Base-by-base conservation (phyloP, 2,888 invertebrate species). In the Mechanitis mazaeus region DNA sequence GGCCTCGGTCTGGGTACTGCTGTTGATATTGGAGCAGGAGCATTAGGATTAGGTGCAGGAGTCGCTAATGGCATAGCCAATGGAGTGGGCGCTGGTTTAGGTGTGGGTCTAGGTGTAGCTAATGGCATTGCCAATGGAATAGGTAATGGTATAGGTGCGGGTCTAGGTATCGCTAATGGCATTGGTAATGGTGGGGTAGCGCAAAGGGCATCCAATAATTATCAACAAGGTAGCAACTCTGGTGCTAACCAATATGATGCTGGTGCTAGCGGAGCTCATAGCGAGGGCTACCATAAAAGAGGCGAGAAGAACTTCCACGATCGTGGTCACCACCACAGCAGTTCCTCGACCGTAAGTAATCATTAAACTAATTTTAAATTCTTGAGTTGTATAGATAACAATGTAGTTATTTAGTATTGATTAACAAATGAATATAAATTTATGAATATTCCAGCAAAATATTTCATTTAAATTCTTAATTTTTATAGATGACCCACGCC, bases 301-400 rank as follows among this genome's bases (percentile, higher is more conserved):
- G 53, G 58, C 11, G 42, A 50, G 6, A 28, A 42, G 28, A n/a
- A 12, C 1, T 63, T 54, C 59, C 56, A 63, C 55, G 54, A 63
- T 11, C 45, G 54, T 3, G 59, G 59, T 2, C 59, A 63, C 9
- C 38, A 63, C 11, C 57, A 63, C 45, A 63, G n/a, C 45, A 63
- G 53, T 12, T 20, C 11, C 9, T 59, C 38, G 35, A 46, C 45
- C 54, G 63, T 63, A 20, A 54, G 56, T 35, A 31, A 50, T 31
- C 11, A 31, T 31, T 2, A 20, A 20, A 28, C 28, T 9, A 5
- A 5, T 5, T 31, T 50, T 7, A 7, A 50, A 50, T 20, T 20
- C 20, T 20, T 20, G 20, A 20, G 20, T 20, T 20, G 20, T 20
- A 20, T 20, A 20, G 20, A 20, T 20, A 20, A 20, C 20, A 20